phyloP scores from a whole-genome alignment of 2,113 vertebrate species.

The Brienomyrus brachyistius region DNA sequence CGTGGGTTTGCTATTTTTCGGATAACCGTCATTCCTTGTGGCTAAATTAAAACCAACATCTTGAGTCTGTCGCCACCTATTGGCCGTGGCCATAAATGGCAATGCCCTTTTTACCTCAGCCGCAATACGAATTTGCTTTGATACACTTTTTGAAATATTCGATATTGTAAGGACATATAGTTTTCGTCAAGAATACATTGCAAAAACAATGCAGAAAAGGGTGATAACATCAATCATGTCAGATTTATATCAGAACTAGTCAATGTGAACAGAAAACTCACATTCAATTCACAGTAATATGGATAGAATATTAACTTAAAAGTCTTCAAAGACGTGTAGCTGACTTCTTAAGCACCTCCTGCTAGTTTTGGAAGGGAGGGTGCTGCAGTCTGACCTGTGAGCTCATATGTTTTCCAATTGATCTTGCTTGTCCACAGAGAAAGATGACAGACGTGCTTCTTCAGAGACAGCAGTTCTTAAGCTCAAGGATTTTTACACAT shows the following conservation, averaged over 20 bases:
- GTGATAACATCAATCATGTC: neutral
- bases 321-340: neutral
- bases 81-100: slow-evolving; percentile 21
- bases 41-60: neutral
- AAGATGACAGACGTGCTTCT: neutral
- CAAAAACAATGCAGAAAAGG: neutral
- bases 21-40: neutral
- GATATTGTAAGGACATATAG: neutral
- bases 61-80: slow-evolving; percentile 45
- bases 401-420: neutral
- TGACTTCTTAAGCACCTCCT: neutral
- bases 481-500: neutral
- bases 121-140: neutral
- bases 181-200: neutral
- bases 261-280: neutral
- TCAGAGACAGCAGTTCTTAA: neutral
- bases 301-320: neutral
- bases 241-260: neutral
- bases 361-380: neutral
- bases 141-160: neutral
- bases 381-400: neutral
- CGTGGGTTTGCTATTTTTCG: neutral
- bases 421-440: neutral
- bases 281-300: neutral
- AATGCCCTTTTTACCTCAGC: neutral